phyloP scores from a whole-genome alignment of 1,140 invertebrate genomes.

The Pararge aegeria region DNA sequence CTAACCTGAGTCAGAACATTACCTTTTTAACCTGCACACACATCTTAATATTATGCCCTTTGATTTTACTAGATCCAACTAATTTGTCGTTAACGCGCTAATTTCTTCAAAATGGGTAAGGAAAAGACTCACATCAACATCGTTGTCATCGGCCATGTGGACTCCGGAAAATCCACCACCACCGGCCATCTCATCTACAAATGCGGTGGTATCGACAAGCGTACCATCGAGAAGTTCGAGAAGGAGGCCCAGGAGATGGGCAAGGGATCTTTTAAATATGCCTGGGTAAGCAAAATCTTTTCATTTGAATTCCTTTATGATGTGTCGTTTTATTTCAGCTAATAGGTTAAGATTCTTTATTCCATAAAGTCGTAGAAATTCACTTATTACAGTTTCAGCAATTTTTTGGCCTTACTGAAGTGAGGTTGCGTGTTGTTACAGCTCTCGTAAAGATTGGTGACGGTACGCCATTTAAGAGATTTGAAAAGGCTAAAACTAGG shows the following conservation, averaged over 20 bases:
- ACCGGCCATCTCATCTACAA: conserved; percentile 99
- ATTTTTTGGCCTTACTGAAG: too few relatives aligned
- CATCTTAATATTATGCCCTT: background rate
- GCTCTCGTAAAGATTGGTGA: too few relatives aligned
- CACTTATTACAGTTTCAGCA: too few relatives aligned
- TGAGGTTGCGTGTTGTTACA: too few relatives aligned
- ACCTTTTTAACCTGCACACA: too few relatives aligned
- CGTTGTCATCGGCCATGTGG: conserved; percentile 99
- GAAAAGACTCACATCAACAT: conserved; percentile 99
- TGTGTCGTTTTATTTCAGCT: too few relatives aligned
- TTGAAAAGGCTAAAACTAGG: too few relatives aligned
- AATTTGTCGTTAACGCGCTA: background rate
- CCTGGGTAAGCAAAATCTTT: conserved; percentile 94
- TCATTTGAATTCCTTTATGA: too few relatives aligned
- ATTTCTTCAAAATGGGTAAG: conserved; percentile 86
- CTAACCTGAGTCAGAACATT: too few relatives aligned
- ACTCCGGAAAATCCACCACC: conserved; percentile 99
- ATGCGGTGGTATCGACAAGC: conserved; percentile 99
- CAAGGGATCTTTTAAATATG: conserved; percentile 97
- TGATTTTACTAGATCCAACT: background rate
- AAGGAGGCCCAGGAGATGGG: conserved; percentile 99
- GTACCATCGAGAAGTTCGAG: conserved; percentile 99
- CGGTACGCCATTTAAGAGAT: too few relatives aligned
- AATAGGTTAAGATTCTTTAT: too few relatives aligned
- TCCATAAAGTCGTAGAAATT: too few relatives aligned